Conservation (phyloP, 2,888 invertebrate genomes). For the Epistrophe grossulariae region DNA sequence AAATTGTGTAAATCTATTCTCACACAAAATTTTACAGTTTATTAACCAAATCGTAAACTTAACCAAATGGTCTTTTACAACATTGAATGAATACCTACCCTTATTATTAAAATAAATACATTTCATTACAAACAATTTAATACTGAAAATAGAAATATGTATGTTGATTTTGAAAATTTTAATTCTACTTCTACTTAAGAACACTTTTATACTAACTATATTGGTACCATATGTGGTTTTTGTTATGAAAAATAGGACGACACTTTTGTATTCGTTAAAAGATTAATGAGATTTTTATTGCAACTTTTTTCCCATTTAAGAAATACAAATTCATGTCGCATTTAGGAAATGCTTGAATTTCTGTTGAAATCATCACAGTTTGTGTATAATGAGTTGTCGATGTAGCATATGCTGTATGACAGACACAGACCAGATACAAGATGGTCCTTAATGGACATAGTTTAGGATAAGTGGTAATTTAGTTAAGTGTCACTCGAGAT, state of each 20-base stretch:
- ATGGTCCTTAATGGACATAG: slow-evolving; percentile 56
- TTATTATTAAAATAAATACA: too few relatives aligned
- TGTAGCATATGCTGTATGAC: slow-evolving; percentile 47
- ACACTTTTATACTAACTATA: background rate
- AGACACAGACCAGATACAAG: slow-evolving; percentile 34
- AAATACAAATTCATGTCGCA: slow-evolving; percentile 30
- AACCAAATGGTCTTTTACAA: too few relatives aligned
- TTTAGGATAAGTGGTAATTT: slow-evolving; percentile 60
- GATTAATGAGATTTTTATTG: slow-evolving; percentile 34
- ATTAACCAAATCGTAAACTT: too few relatives aligned
- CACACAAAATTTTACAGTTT: too few relatives aligned
- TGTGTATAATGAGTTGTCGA: slow-evolving; percentile 49
- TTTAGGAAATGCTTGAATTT: slow-evolving; percentile 23
- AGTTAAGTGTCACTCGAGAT: slow-evolving; percentile 56
- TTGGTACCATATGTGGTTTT: background rate
- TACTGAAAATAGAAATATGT: too few relatives aligned
- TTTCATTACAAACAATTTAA: too few relatives aligned
- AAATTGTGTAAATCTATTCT: too few relatives aligned
- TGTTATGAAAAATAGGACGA: background rate
- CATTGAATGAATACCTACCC: too few relatives aligned
- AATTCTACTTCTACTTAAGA: background rate
- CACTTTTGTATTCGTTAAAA: slow-evolving; percentile 24
- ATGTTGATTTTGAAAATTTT: background rate
- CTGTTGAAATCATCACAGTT: slow-evolving; percentile 41
- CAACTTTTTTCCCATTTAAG: background rate